Evolutionary conservation across 2,113 vertebrate genomes (phyloP).

Genomic region (Lepisosteus osseus): DNA sequence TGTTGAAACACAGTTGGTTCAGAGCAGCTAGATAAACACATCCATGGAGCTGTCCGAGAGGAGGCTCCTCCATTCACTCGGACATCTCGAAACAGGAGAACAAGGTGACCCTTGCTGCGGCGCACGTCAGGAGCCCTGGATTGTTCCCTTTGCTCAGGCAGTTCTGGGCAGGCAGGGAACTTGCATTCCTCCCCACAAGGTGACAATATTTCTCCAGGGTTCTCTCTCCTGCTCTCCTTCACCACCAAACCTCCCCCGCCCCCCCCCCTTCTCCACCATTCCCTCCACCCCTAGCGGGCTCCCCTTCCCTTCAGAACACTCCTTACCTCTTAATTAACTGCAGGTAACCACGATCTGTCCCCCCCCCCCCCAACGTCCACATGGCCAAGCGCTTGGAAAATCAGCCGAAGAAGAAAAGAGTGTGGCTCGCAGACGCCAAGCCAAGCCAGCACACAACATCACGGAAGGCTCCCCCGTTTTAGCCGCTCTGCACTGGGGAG

Average conservation of each 20-base stretch:
- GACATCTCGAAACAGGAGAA: background rate
- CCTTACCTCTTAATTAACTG: slow-evolving; percentile 20
- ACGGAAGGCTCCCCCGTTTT: background rate
- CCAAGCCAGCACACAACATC: slow-evolving; percentile 25
- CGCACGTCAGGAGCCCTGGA: slow-evolving; percentile 21
- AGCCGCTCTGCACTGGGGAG: slow-evolving; percentile 33
- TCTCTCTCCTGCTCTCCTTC: background rate
- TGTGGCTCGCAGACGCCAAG: slow-evolving; percentile 35
- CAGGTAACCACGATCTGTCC: slow-evolving; percentile 29
- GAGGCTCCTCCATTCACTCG: background rate
- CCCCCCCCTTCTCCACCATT: background rate
- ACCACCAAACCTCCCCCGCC: background rate
- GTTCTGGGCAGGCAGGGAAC: slow-evolving; percentile 39
- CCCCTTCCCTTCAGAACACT: slow-evolving; percentile 17
- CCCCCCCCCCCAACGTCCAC: slow-evolving; percentile 25
- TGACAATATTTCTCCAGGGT: slow-evolving; percentile 45
- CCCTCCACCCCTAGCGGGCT: slow-evolving; percentile 7
- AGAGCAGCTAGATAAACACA: slow-evolving; percentile 26
- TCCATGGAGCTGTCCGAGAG: background rate
- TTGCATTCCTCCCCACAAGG: slow-evolving; percentile 59
- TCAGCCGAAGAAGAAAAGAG: slow-evolving; percentile 16
- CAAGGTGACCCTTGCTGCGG: background rate
- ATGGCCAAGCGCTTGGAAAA: slow-evolving; percentile 23
- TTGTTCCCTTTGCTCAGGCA: slow-evolving; percentile 35
- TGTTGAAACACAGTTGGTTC: slow-evolving; percentile 31